Evolutionary conservation across 2,113 vertebrate genomes (phyloP), one percentile per base, ranked within the genome.

Genomic region (Sturnus vulgaris): DNA sequence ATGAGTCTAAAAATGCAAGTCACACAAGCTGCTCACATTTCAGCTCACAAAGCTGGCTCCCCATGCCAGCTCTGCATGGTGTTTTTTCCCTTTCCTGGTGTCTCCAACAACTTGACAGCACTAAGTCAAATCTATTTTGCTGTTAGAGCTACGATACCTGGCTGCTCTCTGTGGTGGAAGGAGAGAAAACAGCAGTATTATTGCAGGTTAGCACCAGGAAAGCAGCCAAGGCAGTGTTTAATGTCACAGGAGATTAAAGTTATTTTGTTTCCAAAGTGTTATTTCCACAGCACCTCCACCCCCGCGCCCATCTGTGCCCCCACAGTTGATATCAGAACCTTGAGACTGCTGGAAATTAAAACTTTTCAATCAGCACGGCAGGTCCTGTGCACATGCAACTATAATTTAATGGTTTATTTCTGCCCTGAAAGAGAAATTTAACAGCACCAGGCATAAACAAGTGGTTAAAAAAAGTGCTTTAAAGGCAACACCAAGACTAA

Each of bases 181-280:
- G 82, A 91, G 88, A 92, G 82, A 94, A 93, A 96, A 85, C 93
- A 94, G 84, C 31, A 76, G 66, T 44, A 88, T 90, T 90, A 66
- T n/a, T 92, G 90, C 79, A 94, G 94, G 94, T 94, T 96, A 89
- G 79, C 79, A 88, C 40, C 82, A 93, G 84, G 94, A 94, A 90
- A 0, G 5, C 82, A 77, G 95, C 96, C 94, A 97, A 77, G 64
- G 73, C 90, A 61, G 28, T 88, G 85, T 96, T 96, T 95, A 95
- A 96, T 93, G 79, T 95, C 93, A 91, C 75, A 75, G 68, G 64
- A 97, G 95, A 96, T 92, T 94, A 91, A 96, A 97, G 73, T 89
- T 88, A 85, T 91, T 91, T 90, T 91, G 93, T 95, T 94, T 96
- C 93, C 59, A 16, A 93, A 94, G 92, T 83, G 92, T 92, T 94